Conservation (phyloP, 2,888 invertebrate species). For the Sinopyrophorus schimmeli region DNA sequence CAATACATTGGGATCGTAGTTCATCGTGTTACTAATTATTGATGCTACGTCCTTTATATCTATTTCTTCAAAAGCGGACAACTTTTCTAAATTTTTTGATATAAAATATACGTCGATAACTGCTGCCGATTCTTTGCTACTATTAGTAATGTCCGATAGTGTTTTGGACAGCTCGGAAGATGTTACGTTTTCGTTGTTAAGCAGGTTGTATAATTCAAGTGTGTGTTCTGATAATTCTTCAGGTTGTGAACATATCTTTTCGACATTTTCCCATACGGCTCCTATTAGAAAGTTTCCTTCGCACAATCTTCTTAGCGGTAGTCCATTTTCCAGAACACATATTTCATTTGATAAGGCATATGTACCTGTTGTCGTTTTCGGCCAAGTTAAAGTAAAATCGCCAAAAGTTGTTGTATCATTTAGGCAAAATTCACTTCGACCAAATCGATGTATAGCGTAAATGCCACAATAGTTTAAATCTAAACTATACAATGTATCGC, state of each 20-base stretch:
- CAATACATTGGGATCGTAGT: slow-evolving; percentile 53
- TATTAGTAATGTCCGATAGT: background rate
- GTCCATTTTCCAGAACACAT: slow-evolving; percentile 60
- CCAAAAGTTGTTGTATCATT: slow-evolving; percentile 6
- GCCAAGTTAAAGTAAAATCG: slow-evolving; percentile 47
- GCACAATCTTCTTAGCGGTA: slow-evolving; percentile 61
- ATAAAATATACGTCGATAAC: slow-evolving; percentile 25
- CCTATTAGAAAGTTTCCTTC: slow-evolving; percentile 60
- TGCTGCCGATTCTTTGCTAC: no score
- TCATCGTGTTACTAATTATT: slow-evolving; percentile 57
- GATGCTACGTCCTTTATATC: slow-evolving; percentile 50
- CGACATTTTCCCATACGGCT: slow-evolving; percentile 59
- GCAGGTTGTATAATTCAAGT: background rate
- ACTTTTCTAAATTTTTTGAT: slow-evolving; percentile 36
- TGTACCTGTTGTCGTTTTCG: slow-evolving; percentile 56
- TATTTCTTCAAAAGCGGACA: slow-evolving; percentile 10
- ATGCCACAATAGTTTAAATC: no score
- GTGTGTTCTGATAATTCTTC: no score
- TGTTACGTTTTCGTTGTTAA: background rate
- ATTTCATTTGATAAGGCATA: slow-evolving; percentile 58
- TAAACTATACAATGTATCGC: no score
- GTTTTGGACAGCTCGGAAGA: background rate
- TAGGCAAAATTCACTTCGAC: slow-evolving; percentile 20
- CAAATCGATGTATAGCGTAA: no score
- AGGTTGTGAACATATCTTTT: no score